Conservation (phyloP, 2,888 invertebrate species). For the Zygogramma bicolorata region DNA sequence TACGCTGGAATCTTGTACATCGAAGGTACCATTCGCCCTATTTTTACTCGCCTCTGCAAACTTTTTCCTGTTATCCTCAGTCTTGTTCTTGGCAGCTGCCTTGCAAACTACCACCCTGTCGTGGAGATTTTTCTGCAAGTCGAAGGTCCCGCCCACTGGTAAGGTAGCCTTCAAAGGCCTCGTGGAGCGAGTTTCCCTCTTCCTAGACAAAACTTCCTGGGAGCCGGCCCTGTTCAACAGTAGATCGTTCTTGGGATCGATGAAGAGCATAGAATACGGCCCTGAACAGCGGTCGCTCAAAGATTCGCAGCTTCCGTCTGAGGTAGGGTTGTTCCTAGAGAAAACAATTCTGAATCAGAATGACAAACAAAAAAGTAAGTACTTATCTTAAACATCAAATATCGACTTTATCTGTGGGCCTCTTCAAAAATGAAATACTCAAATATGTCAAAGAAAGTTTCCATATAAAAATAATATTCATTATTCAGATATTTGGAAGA, state of each 20-base stretch:
- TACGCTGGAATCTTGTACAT: background rate
- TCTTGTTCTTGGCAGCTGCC: slow-evolving; percentile 16
- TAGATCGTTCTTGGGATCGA: slow-evolving; percentile 33
- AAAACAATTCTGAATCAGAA: too few species aligned
- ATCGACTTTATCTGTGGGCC: too few species aligned
- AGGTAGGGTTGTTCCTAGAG: too few species aligned
- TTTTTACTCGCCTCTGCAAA: slow-evolving; percentile 30
- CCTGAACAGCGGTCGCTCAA: slow-evolving; percentile 69
- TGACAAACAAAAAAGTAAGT: too few species aligned
- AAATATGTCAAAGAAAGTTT: too few species aligned
- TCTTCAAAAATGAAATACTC: too few species aligned
- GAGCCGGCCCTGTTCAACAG: background rate
- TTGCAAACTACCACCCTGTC: background rate
- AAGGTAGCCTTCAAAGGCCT: background rate
- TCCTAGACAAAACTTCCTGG: slow-evolving; percentile 7
- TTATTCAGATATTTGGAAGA: too few species aligned
- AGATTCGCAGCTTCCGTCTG: slow-evolving; percentile 63
- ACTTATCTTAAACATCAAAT: too few species aligned
- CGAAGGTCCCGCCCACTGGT: background rate
- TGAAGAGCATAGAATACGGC: slow-evolving; percentile 73
- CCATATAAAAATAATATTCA: too few species aligned
- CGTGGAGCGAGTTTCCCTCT: background rate
- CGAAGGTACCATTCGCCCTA: slow-evolving; percentile 35
- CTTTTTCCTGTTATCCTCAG: slow-evolving; percentile 17
- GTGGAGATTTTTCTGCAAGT: background rate